Percentiles rank a stretch among this genome's conserved stretches.
Conservation (phyloP, 2,797 vertebrate genomes). For the Menidia menidia region DNA sequence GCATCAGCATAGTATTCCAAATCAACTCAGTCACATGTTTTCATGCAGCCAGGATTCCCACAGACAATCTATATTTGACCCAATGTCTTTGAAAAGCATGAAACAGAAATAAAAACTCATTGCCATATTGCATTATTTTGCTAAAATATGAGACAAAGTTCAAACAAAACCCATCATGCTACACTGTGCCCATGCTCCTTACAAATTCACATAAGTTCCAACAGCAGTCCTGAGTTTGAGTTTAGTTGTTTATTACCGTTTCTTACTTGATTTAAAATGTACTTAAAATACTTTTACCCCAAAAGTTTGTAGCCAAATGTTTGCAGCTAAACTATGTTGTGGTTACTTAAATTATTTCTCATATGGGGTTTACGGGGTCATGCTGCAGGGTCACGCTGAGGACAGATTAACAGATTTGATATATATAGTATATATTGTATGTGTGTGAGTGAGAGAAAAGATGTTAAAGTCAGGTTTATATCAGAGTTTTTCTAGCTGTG, state of each 20-base stretch:
- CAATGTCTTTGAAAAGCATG: background rate
- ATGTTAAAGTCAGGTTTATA: slow-evolving; percentile 48
- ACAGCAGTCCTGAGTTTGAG: too few relatives aligned
- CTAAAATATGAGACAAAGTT: too few relatives aligned
- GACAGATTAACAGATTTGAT: background rate
- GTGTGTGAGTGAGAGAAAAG: background rate
- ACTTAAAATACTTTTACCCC: too few relatives aligned
- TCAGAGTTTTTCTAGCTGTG: slow-evolving; percentile 70
- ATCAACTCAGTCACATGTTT: slow-evolving; percentile 9
- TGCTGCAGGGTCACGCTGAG: background rate
- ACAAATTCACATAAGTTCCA: too few relatives aligned
- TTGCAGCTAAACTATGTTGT: too few relatives aligned
- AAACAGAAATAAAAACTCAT: background rate
- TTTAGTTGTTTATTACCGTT: too few relatives aligned
- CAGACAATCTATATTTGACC: background rate
- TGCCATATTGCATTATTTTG: too few relatives aligned
- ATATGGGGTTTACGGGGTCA: background rate
- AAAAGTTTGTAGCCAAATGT: too few relatives aligned
- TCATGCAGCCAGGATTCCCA: background rate
- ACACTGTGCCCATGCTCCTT: too few relatives aligned
- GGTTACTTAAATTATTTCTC: background rate
- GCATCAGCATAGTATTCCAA: slow-evolving; percentile 3
- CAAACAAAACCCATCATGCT: too few relatives aligned
- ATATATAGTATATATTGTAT: slow-evolving; percentile 6
- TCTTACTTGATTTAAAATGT: too few relatives aligned